A percentile compares a stretch with the other conserved stretches of the same genome.
Evolutionary conservation across 2,797 vertebrate genomes (phyloP).

Genomic region (Chiloscyllium punctatum): DNA sequence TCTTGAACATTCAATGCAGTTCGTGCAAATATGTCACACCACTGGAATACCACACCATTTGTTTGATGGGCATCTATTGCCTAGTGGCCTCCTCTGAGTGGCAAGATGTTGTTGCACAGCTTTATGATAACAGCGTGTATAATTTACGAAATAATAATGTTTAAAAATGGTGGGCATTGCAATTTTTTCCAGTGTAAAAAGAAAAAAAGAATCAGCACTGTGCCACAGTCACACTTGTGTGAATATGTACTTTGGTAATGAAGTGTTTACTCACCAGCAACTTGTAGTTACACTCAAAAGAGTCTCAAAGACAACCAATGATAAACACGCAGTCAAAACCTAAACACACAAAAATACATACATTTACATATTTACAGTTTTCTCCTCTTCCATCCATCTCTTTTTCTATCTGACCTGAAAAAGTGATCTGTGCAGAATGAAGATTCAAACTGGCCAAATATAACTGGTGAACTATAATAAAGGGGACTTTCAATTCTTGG

Average conservation of each 20-base stretch:
- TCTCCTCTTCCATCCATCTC: background rate
- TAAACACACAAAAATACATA: constrained; percentile 49
- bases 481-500: background rate
- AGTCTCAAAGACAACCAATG: constrained; percentile 68
- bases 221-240: background rate
- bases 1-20: background rate
- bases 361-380: background rate
- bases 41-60: background rate
- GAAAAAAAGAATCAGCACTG: too few species aligned
- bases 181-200: background rate
- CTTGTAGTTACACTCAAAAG: constrained; percentile 57
- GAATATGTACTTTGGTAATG: background rate
- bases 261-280: constrained; percentile 69
- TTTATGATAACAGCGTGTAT: background rate
- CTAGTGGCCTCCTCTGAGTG: background rate
- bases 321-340: constrained; percentile 72
- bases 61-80: background rate
- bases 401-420: background rate
- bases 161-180: background rate
- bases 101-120: background rate
- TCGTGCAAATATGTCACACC: background rate
- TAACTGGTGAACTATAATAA: background rate
- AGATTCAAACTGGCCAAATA: background rate
- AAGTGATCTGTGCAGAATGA: background rate
- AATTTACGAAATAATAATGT: too few species aligned